Evolutionary conservation across 1,140 invertebrate genomes (phyloP).

Genomic region (Penaeus indicus): DNA sequence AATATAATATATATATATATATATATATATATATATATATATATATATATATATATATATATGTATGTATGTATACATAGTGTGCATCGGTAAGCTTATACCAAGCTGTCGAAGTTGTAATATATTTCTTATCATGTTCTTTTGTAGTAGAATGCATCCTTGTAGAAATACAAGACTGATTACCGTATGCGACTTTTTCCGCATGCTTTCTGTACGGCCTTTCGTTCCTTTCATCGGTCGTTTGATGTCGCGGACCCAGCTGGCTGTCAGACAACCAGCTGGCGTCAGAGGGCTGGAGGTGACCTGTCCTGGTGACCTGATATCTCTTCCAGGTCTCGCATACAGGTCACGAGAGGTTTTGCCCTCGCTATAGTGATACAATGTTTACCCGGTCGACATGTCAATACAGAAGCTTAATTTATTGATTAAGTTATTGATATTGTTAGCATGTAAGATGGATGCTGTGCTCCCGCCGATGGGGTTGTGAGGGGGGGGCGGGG

Average conservation of each 20-base stretch:
- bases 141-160: constrained; percentile 42
- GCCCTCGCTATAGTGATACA: not conserved
- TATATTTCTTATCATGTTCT: constrained; percentile 56
- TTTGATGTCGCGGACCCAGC: too few species aligned
- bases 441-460: constrained; percentile 29
- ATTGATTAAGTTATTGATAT: constrained; percentile 54
- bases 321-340: too few species aligned
- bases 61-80: not conserved
- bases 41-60: not conserved
- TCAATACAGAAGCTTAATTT: constrained; percentile 28
- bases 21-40: not conserved
- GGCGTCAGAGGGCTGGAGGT: too few species aligned
- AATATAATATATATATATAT: not conserved
- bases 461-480: constrained; percentile 4
- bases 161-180: constrained; percentile 52
- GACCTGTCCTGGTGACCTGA: too few species aligned
- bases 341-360: not conserved
- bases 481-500: not conserved
- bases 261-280: too few species aligned
- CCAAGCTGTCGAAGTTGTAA: constrained; percentile 45
- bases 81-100: constrained; percentile 47
- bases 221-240: too few species aligned
- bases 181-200: constrained; percentile 48
- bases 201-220: too few species aligned
- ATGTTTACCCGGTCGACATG: not conserved